Base-by-base conservation (phyloP, 64 coral and sea anemone genomes). In the Catalaphyllia jardinei region DNA sequence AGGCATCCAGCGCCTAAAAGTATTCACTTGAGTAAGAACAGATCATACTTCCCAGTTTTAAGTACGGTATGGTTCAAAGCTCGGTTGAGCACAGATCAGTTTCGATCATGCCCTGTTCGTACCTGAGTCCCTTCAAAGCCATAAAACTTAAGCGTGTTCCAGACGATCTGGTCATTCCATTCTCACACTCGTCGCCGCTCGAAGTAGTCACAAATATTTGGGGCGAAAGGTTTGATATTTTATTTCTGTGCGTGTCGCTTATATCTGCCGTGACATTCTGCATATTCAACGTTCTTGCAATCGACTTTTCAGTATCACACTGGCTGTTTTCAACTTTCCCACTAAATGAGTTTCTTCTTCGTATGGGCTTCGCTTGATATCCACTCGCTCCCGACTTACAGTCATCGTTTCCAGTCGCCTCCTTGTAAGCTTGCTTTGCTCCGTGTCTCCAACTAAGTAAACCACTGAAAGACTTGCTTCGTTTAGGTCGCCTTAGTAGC, bases 41-140 rank as follows among this genome's bases (percentile, higher is more conserved):
- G 10, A 69, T n/a, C n/a, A n/a, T 69, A 69, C 25, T 80, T 31
- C 27, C 6, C 52, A 64, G 38, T 65, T 64, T 82, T 64, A 82
- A 82, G 79, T 82, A 39, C 60, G 31, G 60, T 39, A 63, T 65
- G 54, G 61, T 49, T 85, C 35, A 85, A 49, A 85, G 81, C 81
- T 85, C 81, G 0, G 81, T 85, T 8, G 81, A 85, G 50, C 81
- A 85, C 39, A 85, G 24, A 51, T 85, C 81, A 28, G 81, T 85
- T 17, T 85, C 81, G 20, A 85, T 85, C 81, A 85, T 85, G 10
- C 81, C 81, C 24, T 85, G 62, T 30, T 85, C 81, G 63, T 50
- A 85, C 69, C 81, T 64, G 69, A 85, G 69, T 24, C 81, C 81
- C 27, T 85, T 71, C 15, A 85, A 85, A 5, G 81, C 81, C 81